Evolutionary conservation across 2,888 invertebrate genomes (phyloP), one percentile per base, ranked within the genome.

Genomic region (Phengaris arion): DNA sequence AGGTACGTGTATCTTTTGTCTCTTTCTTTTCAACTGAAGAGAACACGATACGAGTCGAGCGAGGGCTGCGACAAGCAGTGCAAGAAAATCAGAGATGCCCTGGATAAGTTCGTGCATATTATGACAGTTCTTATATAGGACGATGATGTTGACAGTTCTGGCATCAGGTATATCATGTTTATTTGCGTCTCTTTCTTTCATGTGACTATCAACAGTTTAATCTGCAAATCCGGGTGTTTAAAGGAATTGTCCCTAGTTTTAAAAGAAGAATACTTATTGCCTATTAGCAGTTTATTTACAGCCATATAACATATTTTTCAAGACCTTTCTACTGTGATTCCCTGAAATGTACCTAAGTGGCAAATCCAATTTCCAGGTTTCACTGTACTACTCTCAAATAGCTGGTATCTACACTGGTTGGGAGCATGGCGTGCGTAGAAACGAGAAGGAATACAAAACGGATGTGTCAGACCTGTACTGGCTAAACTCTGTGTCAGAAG

Each of bases 341-440:
- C 6, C 48, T 48, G 48, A 48, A 48, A 35, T 35, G 35, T 48
- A 48, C 48, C 3, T 35, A 2, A 35, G 35, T 35, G 4, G 1
- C 35, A 35, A 35, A 15, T 9, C 10, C 35, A 45, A 69, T 77
- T 84, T 83, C 15, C 83, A 95, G 95, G 96, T 98, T 73, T 95
- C 95, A 74, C 87, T 98, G 74, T 96, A 96, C 83, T 96, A 97
- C 85, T 94, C 94, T 45, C 98, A 98, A 92, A 90, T 98, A 77
- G 95, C 95, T 83, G 98, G 98, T 1, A 89, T 98, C 75, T 95
- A 94, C 81, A 95, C 95, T 75, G 98, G 98, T 6, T 98, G 96
- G 94, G 94, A 94, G 79, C 95, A 95, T 76, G 96, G 96, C 0
- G 95, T 96, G 0, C 94, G 94, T 76, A 94, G 96, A 69, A 96